Percentiles rank a stretch among this genome's conserved stretches.
phyloP scores from a whole-genome alignment of 1,140 invertebrate species.

The Goniozus legneri region DNA sequence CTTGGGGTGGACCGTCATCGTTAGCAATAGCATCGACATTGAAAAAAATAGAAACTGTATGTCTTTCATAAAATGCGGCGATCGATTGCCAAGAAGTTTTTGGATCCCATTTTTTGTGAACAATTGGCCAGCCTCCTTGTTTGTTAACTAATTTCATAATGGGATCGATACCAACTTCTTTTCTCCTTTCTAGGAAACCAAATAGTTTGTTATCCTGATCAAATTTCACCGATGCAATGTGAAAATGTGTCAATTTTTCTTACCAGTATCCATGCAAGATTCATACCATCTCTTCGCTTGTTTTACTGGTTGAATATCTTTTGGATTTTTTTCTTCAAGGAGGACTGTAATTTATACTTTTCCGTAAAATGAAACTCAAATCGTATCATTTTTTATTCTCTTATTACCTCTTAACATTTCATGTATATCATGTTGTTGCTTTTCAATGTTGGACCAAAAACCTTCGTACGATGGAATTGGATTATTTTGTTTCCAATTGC shows the following conservation, averaged over 20 bases:
- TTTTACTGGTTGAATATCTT: slow-evolving; percentile 20
- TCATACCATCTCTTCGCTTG: slow-evolving; percentile 23
- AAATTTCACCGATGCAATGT: too few relatives aligned
- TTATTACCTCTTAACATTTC: too few relatives aligned
- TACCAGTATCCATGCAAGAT: slow-evolving; percentile 28
- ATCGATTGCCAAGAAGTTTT: slow-evolving; percentile 33
- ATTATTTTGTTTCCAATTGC: slow-evolving; percentile 5
- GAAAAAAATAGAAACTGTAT: too few relatives aligned
- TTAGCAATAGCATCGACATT: too few relatives aligned
- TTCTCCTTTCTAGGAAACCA: too few relatives aligned
- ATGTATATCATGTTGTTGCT: too few relatives aligned
- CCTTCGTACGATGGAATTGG: slow-evolving; percentile 1
- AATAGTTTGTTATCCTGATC: too few relatives aligned
- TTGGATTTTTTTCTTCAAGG: slow-evolving; percentile 8
- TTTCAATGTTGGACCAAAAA: slow-evolving; percentile 7
- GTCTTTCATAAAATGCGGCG: slow-evolving; percentile 3
- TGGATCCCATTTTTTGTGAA: slow-evolving; percentile 20
- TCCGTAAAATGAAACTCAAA: too few relatives aligned
- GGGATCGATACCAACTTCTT: slow-evolving; percentile 29
- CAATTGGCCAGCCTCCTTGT: slow-evolving; percentile 50
- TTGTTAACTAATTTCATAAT: slow-evolving; percentile 34
- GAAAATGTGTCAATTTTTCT: too few relatives aligned
- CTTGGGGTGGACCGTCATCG: too few relatives aligned
- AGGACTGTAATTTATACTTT: too few relatives aligned
- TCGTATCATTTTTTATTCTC: too few relatives aligned